Conservation (phyloP, 2,888 invertebrate genomes). For the Lasius fuliginosus region DNA sequence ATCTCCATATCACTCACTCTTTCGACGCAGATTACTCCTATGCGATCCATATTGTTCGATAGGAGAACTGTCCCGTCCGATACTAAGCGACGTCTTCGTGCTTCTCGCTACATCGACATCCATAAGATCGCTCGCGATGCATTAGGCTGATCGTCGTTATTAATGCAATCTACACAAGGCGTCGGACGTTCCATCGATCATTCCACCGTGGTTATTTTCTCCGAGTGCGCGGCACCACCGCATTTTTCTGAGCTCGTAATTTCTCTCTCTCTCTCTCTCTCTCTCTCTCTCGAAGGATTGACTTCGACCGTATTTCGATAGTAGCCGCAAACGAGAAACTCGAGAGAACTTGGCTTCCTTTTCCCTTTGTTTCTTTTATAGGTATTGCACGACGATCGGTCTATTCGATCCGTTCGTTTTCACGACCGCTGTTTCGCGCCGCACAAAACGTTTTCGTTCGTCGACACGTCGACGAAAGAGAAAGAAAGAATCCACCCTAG, state of each 20-base stretch:
- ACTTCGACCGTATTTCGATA: conserved; percentile 6
- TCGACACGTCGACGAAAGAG: neutral
- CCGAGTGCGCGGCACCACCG: conserved; percentile 4
- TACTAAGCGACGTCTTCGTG: conserved; percentile 53
- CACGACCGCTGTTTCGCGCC: neutral
- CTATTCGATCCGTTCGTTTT: conserved; percentile 12
- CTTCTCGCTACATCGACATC: conserved; percentile 49
- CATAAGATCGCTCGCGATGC: conserved; percentile 61
- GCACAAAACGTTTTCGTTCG: neutral
- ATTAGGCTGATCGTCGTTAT: conserved; percentile 69
- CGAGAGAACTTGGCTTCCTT: neutral
- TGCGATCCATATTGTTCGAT: conserved; percentile 40
- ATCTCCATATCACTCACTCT: conserved; percentile 23
- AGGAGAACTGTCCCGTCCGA: neutral
- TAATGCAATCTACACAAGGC: conserved; percentile 62
- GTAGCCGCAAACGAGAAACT: neutral
- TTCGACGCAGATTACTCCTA: conserved; percentile 19
- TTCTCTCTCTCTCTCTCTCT: neutral
- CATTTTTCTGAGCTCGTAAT: conserved; percentile 44
- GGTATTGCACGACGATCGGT: neutral
- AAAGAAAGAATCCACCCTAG: neutral
- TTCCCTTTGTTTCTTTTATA: neutral
- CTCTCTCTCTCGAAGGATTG: neutral
- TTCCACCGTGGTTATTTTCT: conserved; percentile 56
- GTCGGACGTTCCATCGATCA: conserved; percentile 66